phyloP scores from a whole-genome alignment of 30 jellyfish, hydroid and myxozoan species.

The Turritopsis dohrnii region DNA sequence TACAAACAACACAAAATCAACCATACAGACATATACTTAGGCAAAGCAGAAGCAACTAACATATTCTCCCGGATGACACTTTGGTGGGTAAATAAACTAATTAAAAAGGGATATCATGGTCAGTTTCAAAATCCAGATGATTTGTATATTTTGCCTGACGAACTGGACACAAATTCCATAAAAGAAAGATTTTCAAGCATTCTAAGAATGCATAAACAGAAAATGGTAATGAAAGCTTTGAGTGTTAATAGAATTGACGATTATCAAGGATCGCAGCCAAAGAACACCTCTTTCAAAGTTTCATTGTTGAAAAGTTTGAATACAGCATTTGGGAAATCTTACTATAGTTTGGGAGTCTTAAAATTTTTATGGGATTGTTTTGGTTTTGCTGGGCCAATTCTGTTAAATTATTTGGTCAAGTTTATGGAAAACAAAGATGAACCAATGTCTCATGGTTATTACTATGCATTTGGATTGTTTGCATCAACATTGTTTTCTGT shows the following conservation, averaged over 20 bases:
- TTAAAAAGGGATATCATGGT: slow-evolving; percentile 56
- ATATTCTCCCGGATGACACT: slow-evolving; percentile 51
- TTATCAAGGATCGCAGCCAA: slow-evolving; percentile 7
- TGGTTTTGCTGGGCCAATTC: slow-evolving; percentile 87
- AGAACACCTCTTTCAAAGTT: slow-evolving; percentile 18
- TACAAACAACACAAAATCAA: slow-evolving; percentile 22
- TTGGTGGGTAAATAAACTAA: slow-evolving; percentile 76
- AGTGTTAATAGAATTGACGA: slow-evolving; percentile 15
- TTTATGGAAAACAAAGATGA: slow-evolving; percentile 88
- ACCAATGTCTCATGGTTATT: slow-evolving; percentile 75
- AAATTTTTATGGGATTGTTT: slow-evolving; percentile 70
- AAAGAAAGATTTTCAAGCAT: slow-evolving; percentile 57
- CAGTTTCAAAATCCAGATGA: slow-evolving; percentile 57
- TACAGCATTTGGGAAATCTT: slow-evolving; percentile 69
- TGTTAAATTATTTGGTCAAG: slow-evolving; percentile 52
- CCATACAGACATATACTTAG: slow-evolving; percentile 43
- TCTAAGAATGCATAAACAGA: slow-evolving; percentile 38
- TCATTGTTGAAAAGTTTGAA: slow-evolving; percentile 48
- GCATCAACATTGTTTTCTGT: slow-evolving; percentile 48
- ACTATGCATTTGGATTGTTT: slow-evolving; percentile 71
- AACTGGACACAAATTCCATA: slow-evolving; percentile 48
- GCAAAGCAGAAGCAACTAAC: slow-evolving; percentile 69
- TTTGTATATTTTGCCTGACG: slow-evolving; percentile 52
- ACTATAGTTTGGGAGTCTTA: slow-evolving; percentile 63
- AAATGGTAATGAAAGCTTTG: neutral